A percentile compares a stretch with the other conserved stretches of the same genome.
phyloP scores from a whole-genome alignment of 2,113 vertebrate genomes.

The Verasper variegatus region DNA sequence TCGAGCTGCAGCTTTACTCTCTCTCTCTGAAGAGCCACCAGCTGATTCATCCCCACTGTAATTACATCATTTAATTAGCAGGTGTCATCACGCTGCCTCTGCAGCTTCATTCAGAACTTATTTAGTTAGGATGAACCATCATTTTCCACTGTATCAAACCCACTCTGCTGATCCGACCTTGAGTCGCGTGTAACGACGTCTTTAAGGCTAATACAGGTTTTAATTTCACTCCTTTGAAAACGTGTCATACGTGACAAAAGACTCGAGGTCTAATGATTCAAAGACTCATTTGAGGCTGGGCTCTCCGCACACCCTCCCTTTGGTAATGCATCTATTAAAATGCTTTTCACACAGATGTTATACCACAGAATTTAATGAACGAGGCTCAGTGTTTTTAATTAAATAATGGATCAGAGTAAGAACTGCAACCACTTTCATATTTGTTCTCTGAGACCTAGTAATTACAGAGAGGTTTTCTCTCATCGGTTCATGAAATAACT shows the following conservation, averaged over 20 bases:
- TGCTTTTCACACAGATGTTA: constrained; percentile 30
- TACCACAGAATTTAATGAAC: constrained; percentile 34
- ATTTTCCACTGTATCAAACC: not conserved
- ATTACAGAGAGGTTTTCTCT: constrained; percentile 49
- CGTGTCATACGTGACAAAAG: not conserved
- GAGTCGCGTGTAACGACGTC: not conserved
- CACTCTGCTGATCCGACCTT: not conserved
- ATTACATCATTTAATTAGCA: constrained; percentile 26
- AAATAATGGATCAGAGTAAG: constrained; percentile 28
- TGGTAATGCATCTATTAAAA: constrained; percentile 18
- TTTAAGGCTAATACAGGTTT: constrained; percentile 10
- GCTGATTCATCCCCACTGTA: not conserved
- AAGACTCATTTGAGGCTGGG: constrained; percentile 13
- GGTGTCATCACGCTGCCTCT: not conserved
- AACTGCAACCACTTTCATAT: constrained; percentile 39
- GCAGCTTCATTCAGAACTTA: not conserved
- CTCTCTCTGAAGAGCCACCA: not conserved
- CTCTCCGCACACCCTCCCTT: not conserved
- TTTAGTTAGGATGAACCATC: not conserved
- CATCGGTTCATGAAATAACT: constrained; percentile 52
- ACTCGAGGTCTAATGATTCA: constrained; percentile 2
- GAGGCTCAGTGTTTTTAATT: constrained; percentile 55
- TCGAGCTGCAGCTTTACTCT: too few relatives aligned
- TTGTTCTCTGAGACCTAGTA: constrained; percentile 45
- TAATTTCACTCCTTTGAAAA: constrained; percentile 1